Base-by-base conservation (phyloP, 2,797 vertebrate genomes). In the Karalla daura region DNA sequence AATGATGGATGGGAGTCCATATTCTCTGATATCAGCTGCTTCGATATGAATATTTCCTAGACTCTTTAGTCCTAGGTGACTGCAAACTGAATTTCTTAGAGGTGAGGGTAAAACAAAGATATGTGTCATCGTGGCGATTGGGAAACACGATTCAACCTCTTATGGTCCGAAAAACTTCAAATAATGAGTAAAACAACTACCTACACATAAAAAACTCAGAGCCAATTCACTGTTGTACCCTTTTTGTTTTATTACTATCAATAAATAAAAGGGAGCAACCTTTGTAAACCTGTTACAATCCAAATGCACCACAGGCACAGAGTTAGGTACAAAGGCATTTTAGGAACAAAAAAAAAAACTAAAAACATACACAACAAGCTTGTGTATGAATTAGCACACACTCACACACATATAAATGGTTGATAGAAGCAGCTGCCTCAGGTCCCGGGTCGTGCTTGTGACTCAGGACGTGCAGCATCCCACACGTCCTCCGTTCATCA, bases 271-370 rank as follows among this genome's bases (percentile, higher is more conserved):
- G 40, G 30, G n/a, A 49, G 28, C 1, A 20, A 20, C 25, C 4
- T 37, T 53, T 44, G 21, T 23, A 33, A 52, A 46, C 5, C 7
- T 47, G 50, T 49, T 39, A 72, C 37, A 44, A 23, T n/a, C n/a
- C 21, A 65, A 52, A 50, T 20, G 50, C 4, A 32, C 3, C 6
- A 4, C 5, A 15, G 63, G 28, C 76, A 76, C 54, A 36, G 4
- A 23, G 41, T 43, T 5, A 17, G 5, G 3, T 0, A 3, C 44
- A 28, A 24, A 47, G 36, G 2, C 17, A 24, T 40, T 25, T 41
- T 15, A 4, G 18, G 27, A 56, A 10, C 10, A 6, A 30, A 30
- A n/a, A n/a, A n/a, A n/a, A n/a, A n/a, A n/a, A n/a, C n/a, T n/a
- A n/a, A n/a, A 28, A 30, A 30, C 2, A 30, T 30, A 30, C 28